These are phyloP conservation scores for Ceramica pisi DNA, from an alignment of 2,888 invertebrate genomes.

Conservation along the genomic window DNA sequence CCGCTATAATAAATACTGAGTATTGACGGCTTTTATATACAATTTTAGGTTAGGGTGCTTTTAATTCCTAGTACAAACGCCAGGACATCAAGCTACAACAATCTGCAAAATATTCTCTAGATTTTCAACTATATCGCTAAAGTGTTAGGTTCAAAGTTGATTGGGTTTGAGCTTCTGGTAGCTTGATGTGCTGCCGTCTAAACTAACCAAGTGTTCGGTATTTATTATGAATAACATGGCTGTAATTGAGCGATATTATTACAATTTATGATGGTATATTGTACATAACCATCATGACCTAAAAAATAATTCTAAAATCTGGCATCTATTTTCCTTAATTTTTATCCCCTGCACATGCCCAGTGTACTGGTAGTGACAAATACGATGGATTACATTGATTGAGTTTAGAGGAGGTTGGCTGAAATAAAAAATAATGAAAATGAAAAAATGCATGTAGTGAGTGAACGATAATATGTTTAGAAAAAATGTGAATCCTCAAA, in stretches of 20 bases:
- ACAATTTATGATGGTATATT: background rate
- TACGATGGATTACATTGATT: too few species aligned
- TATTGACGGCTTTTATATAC: background rate
- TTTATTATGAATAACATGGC: background rate
- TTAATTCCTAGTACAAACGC: slow-evolving; percentile 1
- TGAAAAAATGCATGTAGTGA: background rate
- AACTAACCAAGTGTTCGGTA: background rate
- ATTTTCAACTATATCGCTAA: too few species aligned
- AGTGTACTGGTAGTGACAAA: background rate
- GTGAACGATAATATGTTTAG: background rate
- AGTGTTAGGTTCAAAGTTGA: too few species aligned
- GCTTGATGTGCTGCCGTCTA: too few species aligned
- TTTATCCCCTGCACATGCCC: background rate
- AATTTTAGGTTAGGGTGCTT: background rate
- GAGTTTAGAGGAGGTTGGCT: too few species aligned
- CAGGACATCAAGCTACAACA: too few species aligned
- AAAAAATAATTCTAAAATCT: background rate
- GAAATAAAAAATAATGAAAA: too few species aligned
- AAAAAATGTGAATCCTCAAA: background rate
- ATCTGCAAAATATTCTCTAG: too few species aligned
- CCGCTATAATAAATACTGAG: background rate
- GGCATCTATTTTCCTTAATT: background rate
- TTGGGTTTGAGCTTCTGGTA: too few species aligned
- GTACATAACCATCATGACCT: too few species aligned
- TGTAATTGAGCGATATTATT: background rate